A percentile compares a stretch with the other conserved stretches of the same genome.
Conservation (phyloP, 2,888 invertebrate genomes). For the Leptopilina myrica region DNA sequence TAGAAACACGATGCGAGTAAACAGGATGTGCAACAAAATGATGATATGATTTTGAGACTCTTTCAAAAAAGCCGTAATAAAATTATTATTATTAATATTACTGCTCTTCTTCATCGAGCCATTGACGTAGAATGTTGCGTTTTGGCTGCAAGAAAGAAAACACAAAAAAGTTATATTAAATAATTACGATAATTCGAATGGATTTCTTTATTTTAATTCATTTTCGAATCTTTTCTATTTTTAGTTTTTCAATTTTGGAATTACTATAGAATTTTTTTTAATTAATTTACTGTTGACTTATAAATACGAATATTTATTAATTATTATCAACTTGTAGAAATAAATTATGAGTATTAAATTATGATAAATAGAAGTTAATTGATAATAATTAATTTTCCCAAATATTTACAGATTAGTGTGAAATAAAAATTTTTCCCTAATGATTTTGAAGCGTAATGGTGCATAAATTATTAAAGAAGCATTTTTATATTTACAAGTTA, state of each 20-base stretch:
- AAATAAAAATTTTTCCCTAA: neutral
- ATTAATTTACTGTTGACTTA: no score
- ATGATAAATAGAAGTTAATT: no score
- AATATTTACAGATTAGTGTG: no score
- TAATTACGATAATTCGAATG: no score
- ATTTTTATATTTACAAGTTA: neutral
- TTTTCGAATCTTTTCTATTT: neutral
- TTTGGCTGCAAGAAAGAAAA: conserved; percentile 67
- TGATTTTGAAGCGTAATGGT: neutral
- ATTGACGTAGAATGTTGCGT: conserved; percentile 69
- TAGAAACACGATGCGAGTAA: conserved; percentile 47
- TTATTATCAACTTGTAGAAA: no score
- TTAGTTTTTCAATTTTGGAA: no score
- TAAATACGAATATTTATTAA: no score
- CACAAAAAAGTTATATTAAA: neutral
- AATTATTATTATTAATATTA: conserved; percentile 51
- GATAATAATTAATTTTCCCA: no score
- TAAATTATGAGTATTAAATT: no score
- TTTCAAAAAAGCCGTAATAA: conserved; percentile 44
- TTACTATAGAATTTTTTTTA: no score
- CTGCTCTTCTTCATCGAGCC: conserved; percentile 66
- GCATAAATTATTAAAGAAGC: neutral
- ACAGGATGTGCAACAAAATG: conserved; percentile 42
- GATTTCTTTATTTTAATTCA: neutral
- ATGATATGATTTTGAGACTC: conserved; percentile 49